Percentiles rank a stretch among this genome's conserved stretches.
phyloP scores from a whole-genome alignment of 92 coral and sea anemone genomes.

The Epizoanthus rinbou region DNA sequence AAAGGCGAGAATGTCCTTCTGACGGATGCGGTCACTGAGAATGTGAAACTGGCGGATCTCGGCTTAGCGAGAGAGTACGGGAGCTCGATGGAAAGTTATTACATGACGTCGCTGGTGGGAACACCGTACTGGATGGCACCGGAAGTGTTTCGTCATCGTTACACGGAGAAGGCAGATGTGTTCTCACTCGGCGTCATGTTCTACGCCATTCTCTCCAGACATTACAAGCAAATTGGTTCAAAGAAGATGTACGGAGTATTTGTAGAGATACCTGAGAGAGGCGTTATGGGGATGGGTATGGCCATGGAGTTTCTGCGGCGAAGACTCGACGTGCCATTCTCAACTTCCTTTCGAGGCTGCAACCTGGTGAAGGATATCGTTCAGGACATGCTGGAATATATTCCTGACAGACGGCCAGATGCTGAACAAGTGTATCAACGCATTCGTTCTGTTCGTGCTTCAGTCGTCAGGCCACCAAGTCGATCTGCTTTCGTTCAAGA shows the following conservation, averaged over 20 bases:
- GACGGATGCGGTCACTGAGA: background rate
- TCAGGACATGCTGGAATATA: conserved; percentile 25
- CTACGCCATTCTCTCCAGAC: conserved; percentile 55
- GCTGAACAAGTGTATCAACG: conserved; percentile 12
- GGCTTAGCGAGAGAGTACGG: conserved; percentile 39
- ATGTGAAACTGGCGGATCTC: conserved; percentile 38
- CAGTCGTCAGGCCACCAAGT: background rate
- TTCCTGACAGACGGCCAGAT: background rate
- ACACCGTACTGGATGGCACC: conserved; percentile 49
- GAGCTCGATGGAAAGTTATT: conserved; percentile 2
- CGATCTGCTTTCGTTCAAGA: background rate
- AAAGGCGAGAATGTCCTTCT: conserved; percentile 45
- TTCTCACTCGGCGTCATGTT: conserved; percentile 58
- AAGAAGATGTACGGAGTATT: conserved; percentile 48
- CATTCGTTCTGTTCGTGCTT: background rate
- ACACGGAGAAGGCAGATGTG: conserved; percentile 50
- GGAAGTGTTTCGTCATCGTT: conserved; percentile 26
- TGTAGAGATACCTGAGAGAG: conserved; percentile 26
- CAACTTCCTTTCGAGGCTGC: conserved; percentile 35
- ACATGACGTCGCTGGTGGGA: conserved; percentile 42
- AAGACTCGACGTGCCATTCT: conserved; percentile 35
- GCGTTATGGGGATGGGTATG: conserved; percentile 36
- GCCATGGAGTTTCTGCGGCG: background rate
- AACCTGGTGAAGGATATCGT: background rate
- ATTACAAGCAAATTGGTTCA: conserved; percentile 1